Percentiles rank a stretch among this genome's conserved stretches.
phyloP scores from a whole-genome alignment of 2,797 vertebrate genomes.

The Anas acuta region DNA sequence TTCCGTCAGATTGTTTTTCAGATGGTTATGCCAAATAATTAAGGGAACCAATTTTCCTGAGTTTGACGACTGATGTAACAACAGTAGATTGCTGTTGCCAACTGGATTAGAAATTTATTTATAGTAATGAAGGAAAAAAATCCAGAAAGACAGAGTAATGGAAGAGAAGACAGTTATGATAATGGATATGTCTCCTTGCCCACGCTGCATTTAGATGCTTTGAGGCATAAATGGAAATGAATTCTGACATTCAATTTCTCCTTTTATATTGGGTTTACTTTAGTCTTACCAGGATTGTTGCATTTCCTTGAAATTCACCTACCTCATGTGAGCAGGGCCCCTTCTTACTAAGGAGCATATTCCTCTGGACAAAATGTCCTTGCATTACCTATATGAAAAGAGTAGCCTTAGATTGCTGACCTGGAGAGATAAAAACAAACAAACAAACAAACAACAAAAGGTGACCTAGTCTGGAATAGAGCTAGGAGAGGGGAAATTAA shows the following conservation, averaged over 20 bases:
- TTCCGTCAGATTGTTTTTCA: background rate
- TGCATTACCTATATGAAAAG: background rate
- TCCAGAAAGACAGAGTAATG: background rate
- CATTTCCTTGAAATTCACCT: background rate
- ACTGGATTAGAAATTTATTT: background rate
- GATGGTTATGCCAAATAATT: background rate
- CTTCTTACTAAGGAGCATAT: background rate
- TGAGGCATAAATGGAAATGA: background rate
- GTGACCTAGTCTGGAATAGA: background rate
- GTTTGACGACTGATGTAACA: background rate
- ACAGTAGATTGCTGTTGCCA: background rate
- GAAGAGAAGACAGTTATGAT: background rate
- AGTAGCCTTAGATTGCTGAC: background rate
- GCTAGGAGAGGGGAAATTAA: background rate
- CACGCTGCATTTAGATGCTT: background rate
- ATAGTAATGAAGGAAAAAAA: background rate
- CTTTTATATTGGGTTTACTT: background rate
- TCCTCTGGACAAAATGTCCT: background rate
- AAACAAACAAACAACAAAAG: too few relatives aligned
- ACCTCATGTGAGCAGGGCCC: accelerated
- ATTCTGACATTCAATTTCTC: conserved; percentile 1
- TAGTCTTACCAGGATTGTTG: background rate
- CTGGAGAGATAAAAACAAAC: background rate
- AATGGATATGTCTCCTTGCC: background rate
- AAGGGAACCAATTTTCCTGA: background rate